phyloP scores from a whole-genome alignment of 2,888 invertebrate species.

The Eudemis profundana region DNA sequence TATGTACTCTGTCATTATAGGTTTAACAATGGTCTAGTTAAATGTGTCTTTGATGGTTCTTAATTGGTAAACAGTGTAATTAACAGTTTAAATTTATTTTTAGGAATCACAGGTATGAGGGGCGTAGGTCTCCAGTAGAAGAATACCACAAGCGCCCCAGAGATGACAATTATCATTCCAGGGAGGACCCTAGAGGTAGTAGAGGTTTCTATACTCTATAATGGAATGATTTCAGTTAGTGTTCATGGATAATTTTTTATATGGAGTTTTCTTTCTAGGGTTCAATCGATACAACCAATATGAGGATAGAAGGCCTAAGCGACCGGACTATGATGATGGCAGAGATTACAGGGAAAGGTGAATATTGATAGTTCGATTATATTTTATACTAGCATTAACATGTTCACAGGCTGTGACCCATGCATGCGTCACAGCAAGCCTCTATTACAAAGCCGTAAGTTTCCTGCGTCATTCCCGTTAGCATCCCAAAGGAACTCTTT shows the following conservation, averaged over 20 bases:
- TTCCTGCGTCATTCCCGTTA: no score
- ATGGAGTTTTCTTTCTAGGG: constrained; percentile 54
- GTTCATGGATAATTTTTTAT: background rate
- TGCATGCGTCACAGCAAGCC: no score
- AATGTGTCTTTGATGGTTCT: no score
- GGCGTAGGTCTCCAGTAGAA: constrained; percentile 58
- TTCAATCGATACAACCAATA: constrained; percentile 71
- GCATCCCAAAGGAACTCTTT: no score
- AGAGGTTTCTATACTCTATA: constrained; percentile 58
- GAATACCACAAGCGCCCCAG: constrained; percentile 67
- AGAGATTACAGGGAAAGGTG: constrained; percentile 64
- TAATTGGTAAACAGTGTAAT: background rate
- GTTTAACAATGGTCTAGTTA: no score
- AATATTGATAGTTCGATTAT: background rate
- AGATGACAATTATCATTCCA: constrained; percentile 63
- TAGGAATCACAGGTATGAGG: constrained; percentile 68
- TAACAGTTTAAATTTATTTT: constrained; percentile 34
- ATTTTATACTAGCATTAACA: no score
- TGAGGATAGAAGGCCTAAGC: constrained; percentile 68
- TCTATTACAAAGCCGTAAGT: no score
- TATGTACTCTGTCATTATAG: no score
- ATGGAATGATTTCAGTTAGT: background rate
- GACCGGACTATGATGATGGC: constrained; percentile 65
- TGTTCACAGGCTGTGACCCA: no score
- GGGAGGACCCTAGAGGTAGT: constrained; percentile 71